These are phyloP conservation scores for Drosophila malerkotliana DNA, from an alignment of 1,140 invertebrate genomes.

Conservation along the genomic window DNA sequence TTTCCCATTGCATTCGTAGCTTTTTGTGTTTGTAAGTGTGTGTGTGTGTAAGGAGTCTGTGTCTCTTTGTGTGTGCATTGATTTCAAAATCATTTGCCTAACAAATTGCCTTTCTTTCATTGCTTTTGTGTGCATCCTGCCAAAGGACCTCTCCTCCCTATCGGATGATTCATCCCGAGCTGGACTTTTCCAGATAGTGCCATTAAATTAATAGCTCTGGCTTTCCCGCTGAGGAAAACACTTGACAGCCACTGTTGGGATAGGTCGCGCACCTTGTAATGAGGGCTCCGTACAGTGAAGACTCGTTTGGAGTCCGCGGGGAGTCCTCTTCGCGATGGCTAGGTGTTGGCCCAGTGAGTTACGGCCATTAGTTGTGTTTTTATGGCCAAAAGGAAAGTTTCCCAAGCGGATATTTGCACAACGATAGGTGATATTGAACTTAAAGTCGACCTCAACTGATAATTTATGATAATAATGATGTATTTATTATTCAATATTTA, in stretches of 20 bases:
- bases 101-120: constrained; percentile 33
- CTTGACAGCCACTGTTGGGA: constrained; percentile 28
- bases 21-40: constrained; percentile 6
- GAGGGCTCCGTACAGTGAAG: constrained; percentile 36
- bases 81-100: constrained; percentile 36
- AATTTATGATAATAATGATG: no score
- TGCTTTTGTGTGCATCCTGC: neutral
- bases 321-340: constrained; percentile 19
- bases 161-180: constrained; percentile 31
- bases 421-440: neutral
- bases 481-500: constrained; percentile 30
- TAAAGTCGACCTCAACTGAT: neutral
- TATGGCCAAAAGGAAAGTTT: constrained; percentile 28
- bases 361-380: constrained; percentile 34
- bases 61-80: constrained; percentile 4
- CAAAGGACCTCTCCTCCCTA: neutral
- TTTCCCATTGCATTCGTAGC: constrained; percentile 13
- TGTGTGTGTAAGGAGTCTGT: constrained; percentile 16
- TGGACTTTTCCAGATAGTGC: constrained; percentile 26
- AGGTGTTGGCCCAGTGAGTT: constrained; percentile 42
- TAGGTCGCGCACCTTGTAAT: constrained; percentile 47
- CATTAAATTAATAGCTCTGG: constrained; percentile 30
- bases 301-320: constrained; percentile 21
- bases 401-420: constrained; percentile 1
- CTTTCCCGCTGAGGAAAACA: constrained; percentile 23